Evolutionary conservation across 2,888 invertebrate genomes (phyloP), one percentile per base, ranked within the genome.

Genomic region (Suillia variegata): DNA sequence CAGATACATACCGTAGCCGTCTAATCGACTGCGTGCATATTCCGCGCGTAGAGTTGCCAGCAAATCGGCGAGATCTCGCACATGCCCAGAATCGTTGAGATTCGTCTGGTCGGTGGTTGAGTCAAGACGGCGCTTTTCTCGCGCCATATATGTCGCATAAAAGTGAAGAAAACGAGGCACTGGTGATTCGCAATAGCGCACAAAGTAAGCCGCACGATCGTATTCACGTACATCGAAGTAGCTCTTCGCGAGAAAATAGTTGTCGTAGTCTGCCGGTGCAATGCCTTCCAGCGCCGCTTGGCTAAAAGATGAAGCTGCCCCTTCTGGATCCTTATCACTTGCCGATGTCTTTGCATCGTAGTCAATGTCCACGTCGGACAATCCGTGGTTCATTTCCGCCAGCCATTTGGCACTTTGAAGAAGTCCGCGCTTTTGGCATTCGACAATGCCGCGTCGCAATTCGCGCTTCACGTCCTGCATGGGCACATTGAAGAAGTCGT

Each of bases 221-320:
- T 94, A 97, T 80, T 98, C 97, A 70, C 92, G 91, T 48, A 91
- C 84, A 81, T 96, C 94, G 77, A 95, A 96, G 79, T 93, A 96
- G 64, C 91, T 89, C 80, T 93, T 94, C 0, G 94, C 93, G 66
- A 96, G 79, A 42, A 86, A 85, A 78, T 92, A 96, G 21, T 93
- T 92, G 58, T 88, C 87, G 22, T 83, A 83, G 8, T 83, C 80
- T 50, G 85, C 84, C 6, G 84, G 80, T 38, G 84, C 79, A 50
- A 85, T 83, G 2, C 81, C 76, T 2, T 72, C 70, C 42, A 78
- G 26, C 10, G 69, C 67, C 22, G 66, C 66, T 4, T 68, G 65
- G 45, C 62, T 70, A 20, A 74, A 72, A 12, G 66, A 63, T 5
- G 17, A 24, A 6, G 26, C 26, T 13, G 13, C 10, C n/a, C 3